phyloP scores from a whole-genome alignment of 2,797 vertebrate species.

The Myioborus miniatus region DNA sequence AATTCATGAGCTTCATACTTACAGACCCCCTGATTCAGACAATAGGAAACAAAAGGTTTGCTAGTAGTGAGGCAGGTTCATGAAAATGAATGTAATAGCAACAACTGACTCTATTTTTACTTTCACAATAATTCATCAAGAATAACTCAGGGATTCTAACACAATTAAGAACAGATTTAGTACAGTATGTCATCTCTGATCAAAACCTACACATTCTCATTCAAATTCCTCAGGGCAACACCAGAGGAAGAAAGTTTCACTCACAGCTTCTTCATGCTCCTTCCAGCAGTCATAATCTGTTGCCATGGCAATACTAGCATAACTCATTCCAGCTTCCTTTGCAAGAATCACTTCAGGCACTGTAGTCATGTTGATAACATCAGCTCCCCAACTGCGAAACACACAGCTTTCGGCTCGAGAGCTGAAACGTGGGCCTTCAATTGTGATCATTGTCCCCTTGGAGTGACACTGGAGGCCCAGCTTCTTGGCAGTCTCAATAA shows the following conservation, averaged over 20 bases:
- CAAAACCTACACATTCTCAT: neutral
- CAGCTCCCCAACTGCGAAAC: conserved; percentile 93
- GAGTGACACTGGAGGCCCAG: conserved; percentile 89
- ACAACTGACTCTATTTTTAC: neutral
- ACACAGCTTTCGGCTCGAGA: conserved; percentile 91
- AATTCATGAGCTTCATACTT: neutral
- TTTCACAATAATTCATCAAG: neutral
- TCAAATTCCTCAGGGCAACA: neutral
- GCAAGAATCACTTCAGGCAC: conserved; percentile 96
- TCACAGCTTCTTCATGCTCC: conserved; percentile 93
- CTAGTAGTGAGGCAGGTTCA: neutral
- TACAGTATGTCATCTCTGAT: neutral
- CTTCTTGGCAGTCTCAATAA: conserved; percentile 86
- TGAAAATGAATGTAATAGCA: neutral
- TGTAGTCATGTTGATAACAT: conserved; percentile 98
- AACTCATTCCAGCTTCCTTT: conserved; percentile 93
- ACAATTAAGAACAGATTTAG: neutral
- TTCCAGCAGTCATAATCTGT: conserved; percentile 99
- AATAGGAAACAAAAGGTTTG: neutral
- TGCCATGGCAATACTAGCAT: conserved; percentile 95
- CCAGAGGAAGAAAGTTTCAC: conserved; percentile 50
- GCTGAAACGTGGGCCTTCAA: conserved; percentile 95
- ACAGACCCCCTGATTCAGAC: neutral
- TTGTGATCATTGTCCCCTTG: conserved; percentile 88
- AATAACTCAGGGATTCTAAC: neutral